A percentile compares a stretch with the other conserved stretches of the same genome.
Evolutionary conservation across 2,113 vertebrate genomes (phyloP).

Genomic region (Anthoscopus minutus): DNA sequence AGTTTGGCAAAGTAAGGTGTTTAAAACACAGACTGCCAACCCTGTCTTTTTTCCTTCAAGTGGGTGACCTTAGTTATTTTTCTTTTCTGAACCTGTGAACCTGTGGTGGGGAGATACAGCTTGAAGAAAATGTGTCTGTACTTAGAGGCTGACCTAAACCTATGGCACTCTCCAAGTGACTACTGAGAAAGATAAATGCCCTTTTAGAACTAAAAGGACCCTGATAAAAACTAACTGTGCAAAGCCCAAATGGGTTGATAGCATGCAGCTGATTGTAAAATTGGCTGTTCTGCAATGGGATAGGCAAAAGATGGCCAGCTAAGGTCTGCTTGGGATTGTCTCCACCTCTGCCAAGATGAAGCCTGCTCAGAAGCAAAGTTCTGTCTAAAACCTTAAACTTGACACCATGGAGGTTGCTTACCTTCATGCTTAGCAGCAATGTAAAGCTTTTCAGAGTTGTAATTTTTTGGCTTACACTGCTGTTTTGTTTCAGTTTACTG

Average conservation of each 20-base stretch:
- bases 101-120: neutral
- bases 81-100: neutral
- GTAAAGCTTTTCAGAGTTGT: neutral
- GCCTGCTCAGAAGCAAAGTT: neutral
- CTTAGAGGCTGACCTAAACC: neutral
- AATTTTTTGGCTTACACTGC: neutral
- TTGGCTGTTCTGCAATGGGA: neutral
- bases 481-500: neutral
- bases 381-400: neutral
- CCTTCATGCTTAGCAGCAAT: neutral
- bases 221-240: neutral
- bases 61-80: neutral
- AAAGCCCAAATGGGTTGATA: neutral
- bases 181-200: neutral
- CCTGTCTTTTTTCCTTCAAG: neutral
- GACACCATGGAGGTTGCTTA: neutral
- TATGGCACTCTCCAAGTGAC: neutral
- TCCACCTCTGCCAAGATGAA: neutral
- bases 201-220: neutral
- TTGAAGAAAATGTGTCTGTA: neutral
- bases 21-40: neutral
- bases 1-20: neutral
- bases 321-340: neutral
- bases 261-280: fast-evolving
- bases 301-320: neutral